A percentile compares a stretch with the other conserved stretches of the same genome.
Conservation (phyloP, 2,113 vertebrate species). For the Gasterosteus aculeatus region DNA sequence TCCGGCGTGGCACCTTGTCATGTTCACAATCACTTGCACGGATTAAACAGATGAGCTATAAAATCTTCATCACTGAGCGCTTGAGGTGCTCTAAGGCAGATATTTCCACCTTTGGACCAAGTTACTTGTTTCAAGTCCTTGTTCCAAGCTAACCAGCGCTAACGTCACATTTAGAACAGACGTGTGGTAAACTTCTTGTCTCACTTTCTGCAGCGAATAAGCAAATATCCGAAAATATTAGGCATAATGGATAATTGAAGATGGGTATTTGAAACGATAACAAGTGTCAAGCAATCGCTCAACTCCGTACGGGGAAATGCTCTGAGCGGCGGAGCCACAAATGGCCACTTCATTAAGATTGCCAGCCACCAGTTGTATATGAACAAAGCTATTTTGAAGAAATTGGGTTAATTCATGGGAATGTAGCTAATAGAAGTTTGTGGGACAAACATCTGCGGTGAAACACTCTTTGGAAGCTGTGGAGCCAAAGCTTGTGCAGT, state of each 20-base stretch:
- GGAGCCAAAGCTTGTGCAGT: neutral
- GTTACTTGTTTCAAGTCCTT: neutral
- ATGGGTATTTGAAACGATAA: neutral
- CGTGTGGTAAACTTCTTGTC: neutral
- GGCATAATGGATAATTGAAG: neutral
- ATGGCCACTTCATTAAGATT: too few relatives aligned
- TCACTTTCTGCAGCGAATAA: neutral
- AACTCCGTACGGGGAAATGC: too few relatives aligned
- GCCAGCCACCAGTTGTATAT: too few relatives aligned
- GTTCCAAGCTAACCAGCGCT: neutral
- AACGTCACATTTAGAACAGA: neutral
- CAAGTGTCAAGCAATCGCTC: too few relatives aligned
- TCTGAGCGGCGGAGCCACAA: too few relatives aligned
- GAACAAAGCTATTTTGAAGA: neutral
- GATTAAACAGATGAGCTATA: neutral
- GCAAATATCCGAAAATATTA: constrained; percentile 1
- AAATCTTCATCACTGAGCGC: neutral
- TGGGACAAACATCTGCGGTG: neutral
- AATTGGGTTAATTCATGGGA: constrained; percentile 10
- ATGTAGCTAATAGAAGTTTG: neutral
- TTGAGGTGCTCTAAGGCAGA: neutral
- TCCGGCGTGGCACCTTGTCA: neutral
- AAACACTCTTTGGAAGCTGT: neutral
- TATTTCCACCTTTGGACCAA: neutral
- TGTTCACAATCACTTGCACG: neutral